Percentiles rank a stretch among this genome's conserved stretches.
Conservation (phyloP, 1,140 invertebrate species). For the Neuroterus valhalla region DNA sequence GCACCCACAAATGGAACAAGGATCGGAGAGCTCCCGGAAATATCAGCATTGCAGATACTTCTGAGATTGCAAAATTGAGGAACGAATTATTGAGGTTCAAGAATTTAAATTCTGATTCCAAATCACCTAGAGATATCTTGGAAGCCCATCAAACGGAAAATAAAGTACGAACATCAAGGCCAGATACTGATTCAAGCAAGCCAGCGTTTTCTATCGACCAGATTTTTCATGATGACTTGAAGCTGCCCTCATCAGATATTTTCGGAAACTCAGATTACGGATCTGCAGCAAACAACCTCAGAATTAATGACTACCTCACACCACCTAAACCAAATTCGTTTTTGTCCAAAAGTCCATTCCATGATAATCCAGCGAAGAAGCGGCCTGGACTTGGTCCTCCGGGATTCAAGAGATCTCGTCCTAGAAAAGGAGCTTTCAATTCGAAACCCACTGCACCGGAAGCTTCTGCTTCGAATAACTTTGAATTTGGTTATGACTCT, state of each 20-base stretch:
- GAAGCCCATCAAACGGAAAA: constrained; percentile 69
- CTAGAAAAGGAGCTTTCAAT: constrained; percentile 39
- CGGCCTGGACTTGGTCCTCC: constrained; percentile 49
- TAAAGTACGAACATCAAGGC: constrained; percentile 55
- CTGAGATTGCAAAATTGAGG: constrained; percentile 60
- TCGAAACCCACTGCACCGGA: constrained; percentile 52
- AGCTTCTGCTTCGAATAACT: constrained; percentile 48
- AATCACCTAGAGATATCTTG: constrained; percentile 56
- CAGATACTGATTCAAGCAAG: constrained; percentile 46
- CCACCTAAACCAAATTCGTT: constrained; percentile 65
- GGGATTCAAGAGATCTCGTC: constrained; percentile 40
- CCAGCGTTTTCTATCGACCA: constrained; percentile 63
- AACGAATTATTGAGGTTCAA: constrained; percentile 64
- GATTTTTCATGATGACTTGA: constrained; percentile 61
- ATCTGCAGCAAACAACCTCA: constrained; percentile 38
- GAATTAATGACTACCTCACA: constrained; percentile 64
- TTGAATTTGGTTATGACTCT: constrained; percentile 35
- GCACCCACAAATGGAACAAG: constrained; percentile 72
- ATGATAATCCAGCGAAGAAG: constrained; percentile 64
- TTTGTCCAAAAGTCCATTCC: constrained; percentile 61
- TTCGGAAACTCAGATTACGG: constrained; percentile 43
- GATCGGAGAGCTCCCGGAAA: constrained; percentile 55
- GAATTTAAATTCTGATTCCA: constrained; percentile 49
- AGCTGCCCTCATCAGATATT: constrained; percentile 43
- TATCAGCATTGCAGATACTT: constrained; percentile 54